These are phyloP conservation scores for Neolamprologus longior DNA, from an alignment of 2,113 vertebrate species.

Conservation along the genomic window DNA sequence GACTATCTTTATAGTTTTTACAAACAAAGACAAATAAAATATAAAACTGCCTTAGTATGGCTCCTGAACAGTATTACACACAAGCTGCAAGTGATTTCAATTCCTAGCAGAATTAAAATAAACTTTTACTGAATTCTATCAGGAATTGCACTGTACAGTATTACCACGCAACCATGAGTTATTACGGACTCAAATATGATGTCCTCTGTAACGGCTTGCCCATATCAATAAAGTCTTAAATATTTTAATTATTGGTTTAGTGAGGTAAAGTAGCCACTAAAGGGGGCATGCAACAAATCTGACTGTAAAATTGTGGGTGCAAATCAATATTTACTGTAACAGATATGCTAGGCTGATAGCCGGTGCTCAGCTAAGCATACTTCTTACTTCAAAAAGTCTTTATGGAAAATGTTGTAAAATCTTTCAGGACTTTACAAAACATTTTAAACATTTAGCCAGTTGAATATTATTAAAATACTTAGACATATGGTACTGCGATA, in stretches of 20 bases:
- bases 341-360: neutral
- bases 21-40: neutral
- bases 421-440: neutral
- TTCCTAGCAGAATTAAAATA: neutral
- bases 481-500: neutral
- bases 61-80: neutral
- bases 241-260: neutral
- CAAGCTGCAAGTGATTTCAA: neutral
- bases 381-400: neutral
- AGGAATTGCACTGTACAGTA: neutral
- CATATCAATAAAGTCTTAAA: neutral
- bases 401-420: neutral
- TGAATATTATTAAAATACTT: neutral
- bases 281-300: neutral
- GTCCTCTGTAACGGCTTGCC: neutral
- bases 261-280: neutral
- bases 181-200: neutral
- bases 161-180: neutral
- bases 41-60: neutral
- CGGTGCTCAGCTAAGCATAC: neutral
- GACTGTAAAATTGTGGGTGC: neutral
- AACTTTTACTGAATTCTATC: neutral
- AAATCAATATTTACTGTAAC: neutral
- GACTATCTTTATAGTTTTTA: neutral
- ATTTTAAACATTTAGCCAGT: neutral